These are phyloP conservation scores for Natrix natrix DNA, from an alignment of 2,797 vertebrate genomes.

Conservation along the genomic window DNA sequence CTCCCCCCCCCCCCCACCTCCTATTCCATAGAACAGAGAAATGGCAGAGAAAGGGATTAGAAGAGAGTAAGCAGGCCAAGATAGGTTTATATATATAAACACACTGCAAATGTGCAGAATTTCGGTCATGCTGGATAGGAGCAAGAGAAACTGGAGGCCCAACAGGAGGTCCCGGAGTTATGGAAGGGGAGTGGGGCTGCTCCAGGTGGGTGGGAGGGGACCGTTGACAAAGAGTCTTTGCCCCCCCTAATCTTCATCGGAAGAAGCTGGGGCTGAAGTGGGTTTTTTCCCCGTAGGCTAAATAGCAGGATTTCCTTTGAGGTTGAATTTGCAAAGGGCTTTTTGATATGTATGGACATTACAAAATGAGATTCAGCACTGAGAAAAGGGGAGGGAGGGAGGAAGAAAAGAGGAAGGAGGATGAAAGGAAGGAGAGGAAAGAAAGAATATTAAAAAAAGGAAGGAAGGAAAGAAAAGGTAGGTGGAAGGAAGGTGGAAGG, in stretches of 20 bases:
- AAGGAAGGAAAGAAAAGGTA: too few relatives aligned
- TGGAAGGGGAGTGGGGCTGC: neutral
- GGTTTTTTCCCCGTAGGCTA: neutral
- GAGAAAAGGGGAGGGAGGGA: neutral
- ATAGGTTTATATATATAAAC: too few relatives aligned
- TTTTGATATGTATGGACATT: neutral
- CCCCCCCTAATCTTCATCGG: neutral
- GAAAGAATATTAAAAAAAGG: too few relatives aligned
- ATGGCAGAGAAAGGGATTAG: too few relatives aligned
- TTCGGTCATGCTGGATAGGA: neutral
- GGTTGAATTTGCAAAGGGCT: neutral
- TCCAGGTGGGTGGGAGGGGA: neutral
- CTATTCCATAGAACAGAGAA: too few relatives aligned
- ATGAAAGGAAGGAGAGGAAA: too few relatives aligned
- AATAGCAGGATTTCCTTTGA: neutral
- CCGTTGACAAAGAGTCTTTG: neutral
- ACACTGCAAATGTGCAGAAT: neutral
- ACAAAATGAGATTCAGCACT: neutral
- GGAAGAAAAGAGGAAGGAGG: too few relatives aligned
- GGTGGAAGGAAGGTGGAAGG: too few relatives aligned
- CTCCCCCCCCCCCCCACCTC: fast-evolving
- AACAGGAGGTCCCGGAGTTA: neutral
- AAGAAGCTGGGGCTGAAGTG: neutral
- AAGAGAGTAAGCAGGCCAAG: too few relatives aligned
- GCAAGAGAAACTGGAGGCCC: neutral